Percentiles rank a stretch among this genome's conserved stretches.
Conservation (phyloP, 2,888 invertebrate species). For the Rotaria socialis region DNA sequence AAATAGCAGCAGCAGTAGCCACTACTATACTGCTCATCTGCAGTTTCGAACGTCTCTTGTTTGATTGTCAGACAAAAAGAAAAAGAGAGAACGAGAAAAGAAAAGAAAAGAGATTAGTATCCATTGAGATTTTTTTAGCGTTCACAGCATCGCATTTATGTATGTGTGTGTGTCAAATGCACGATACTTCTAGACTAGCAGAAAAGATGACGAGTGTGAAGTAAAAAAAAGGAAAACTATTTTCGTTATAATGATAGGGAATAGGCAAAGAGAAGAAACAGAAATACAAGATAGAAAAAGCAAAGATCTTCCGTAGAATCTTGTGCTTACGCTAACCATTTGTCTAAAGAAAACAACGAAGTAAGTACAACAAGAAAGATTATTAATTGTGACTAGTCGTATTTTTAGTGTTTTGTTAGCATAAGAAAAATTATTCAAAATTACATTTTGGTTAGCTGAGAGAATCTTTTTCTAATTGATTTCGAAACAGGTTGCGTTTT, state of each 20-base stretch:
- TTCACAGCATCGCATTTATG: background rate
- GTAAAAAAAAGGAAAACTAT: background rate
- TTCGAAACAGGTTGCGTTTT: background rate
- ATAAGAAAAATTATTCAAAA: too few relatives aligned
- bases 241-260: too few relatives aligned
- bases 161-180: background rate
- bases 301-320: background rate
- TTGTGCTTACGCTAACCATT: background rate
- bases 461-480: background rate
- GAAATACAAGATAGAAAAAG: background rate
- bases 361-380: background rate
- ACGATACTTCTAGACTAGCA: background rate
- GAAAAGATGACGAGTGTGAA: background rate
- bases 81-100: slow-evolving; percentile 4
- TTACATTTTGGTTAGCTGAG: too few relatives aligned
- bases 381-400: too few relatives aligned
- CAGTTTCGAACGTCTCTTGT: slow-evolving; percentile 16
- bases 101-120: slow-evolving; percentile 26
- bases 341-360: background rate
- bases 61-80: background rate
- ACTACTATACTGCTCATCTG: background rate
- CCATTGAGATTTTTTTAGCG: slow-evolving; percentile 13
- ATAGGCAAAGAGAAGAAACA: too few relatives aligned
- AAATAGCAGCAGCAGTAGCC: background rate
- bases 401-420: too few relatives aligned